phyloP scores from a whole-genome alignment of 2,113 vertebrate genomes.

The Malaclemys terrapin region DNA sequence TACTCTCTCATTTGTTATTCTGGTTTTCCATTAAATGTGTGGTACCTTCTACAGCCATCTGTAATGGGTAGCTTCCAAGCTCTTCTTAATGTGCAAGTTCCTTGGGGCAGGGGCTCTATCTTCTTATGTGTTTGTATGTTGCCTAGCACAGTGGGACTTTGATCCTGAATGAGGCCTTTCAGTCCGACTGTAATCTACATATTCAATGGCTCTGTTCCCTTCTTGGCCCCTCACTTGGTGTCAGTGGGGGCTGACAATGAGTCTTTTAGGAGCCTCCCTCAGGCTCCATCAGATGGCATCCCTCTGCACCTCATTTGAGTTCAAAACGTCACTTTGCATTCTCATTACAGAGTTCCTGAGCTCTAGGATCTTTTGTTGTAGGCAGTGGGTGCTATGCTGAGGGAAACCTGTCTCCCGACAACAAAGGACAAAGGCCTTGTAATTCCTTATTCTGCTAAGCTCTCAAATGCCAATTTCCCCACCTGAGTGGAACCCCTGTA shows the following conservation, averaged over 20 bases:
- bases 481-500: background rate
- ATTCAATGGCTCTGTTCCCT: background rate
- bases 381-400: background rate
- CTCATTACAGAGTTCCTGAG: background rate
- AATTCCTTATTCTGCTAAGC: background rate
- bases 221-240: background rate
- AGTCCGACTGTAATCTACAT: background rate
- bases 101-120: background rate
- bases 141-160: background rate
- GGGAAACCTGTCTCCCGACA: background rate
- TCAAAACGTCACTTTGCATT: background rate
- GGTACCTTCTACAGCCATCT: too few relatives aligned
- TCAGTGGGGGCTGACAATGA: background rate
- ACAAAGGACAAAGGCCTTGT: background rate
- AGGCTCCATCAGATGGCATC: background rate
- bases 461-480: background rate
- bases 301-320: background rate
- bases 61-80: too few relatives aligned
- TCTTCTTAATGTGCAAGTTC: background rate
- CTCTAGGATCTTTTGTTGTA: background rate
- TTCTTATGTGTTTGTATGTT: background rate
- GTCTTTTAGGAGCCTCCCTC: background rate
- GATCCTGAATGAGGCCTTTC: background rate
- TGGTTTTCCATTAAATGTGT: too few relatives aligned
- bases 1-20: too few relatives aligned